Evolutionary conservation across 2,113 vertebrate species (phyloP), one percentile per base, ranked within the genome.

Genomic region (Rhizomys pruinosus): DNA sequence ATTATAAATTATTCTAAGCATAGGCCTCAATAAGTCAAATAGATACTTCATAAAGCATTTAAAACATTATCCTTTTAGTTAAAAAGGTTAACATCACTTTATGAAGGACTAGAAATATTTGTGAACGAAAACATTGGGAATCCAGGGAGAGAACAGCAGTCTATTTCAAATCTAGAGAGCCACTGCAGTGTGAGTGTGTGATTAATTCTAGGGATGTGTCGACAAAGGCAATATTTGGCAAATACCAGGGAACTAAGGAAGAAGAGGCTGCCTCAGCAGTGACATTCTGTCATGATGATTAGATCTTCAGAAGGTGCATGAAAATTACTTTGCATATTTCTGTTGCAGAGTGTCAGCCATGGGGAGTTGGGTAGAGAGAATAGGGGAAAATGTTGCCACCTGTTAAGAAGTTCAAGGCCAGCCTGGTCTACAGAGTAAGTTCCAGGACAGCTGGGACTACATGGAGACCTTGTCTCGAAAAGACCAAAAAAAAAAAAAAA

Each of bases 41-140:
- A 27, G 88, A 57, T 79, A 82, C 15, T 94, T 93, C 82, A 74
- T 85, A 79, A 93, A 93, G 69, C 61, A 95, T 27, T 94, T 89
- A 39, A 91, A 90, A 61, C 34, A 68, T 1, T n/a, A 82, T 11
- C 29, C 11, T 87, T 92, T 94, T 66, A 81, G 68, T 92, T 92
- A 89, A n/a, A 92, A 93, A 90, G 25, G 20, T 82, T 76, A 64
- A 25, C 12, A 93, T 85, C 57, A 92, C 37, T 89, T 88, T 64
- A 89, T 80, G 55, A 84, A 68, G n/a, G 52, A 80, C 32, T 57
- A 76, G 20, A 96, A 66, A 39, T 55, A 71, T 3, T 16, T 85
- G 73, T 86, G 55, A 87, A 68, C 63, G 37, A 87, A 29, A 91
- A 69, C 42, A 77, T 3, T 27, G 52, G 59, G 52, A 76, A 55